These are phyloP conservation scores for Nomada ruficornis DNA, from an alignment of 2,888 invertebrate species.

Conservation along the genomic window DNA sequence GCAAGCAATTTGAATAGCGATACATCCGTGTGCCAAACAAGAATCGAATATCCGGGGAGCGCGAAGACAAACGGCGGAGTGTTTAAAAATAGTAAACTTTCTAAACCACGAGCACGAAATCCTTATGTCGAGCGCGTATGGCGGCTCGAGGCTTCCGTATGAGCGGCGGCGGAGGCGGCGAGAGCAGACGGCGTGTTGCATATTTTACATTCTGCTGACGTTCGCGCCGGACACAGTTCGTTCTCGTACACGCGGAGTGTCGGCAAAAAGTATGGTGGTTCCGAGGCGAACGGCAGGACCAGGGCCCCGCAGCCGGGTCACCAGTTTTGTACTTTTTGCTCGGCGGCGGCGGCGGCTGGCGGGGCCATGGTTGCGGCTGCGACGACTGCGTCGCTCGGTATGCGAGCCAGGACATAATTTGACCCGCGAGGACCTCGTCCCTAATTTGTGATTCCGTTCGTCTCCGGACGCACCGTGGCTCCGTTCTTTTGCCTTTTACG, in stretches of 20 bases:
- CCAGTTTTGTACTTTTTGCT: constrained; percentile 76
- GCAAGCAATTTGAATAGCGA: too few species aligned
- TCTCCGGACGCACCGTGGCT: constrained; percentile 47
- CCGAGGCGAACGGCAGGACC: constrained; percentile 75
- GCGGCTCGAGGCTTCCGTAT: constrained; percentile 30
- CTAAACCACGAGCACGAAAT: neutral
- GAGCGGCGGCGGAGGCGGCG: constrained; percentile 8
- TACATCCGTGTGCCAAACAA: too few species aligned
- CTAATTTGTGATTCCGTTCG: constrained; percentile 72
- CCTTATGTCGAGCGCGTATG: constrained; percentile 12
- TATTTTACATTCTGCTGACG: constrained; percentile 82
- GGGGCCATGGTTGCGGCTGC: constrained; percentile 49
- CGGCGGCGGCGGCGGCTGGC: constrained; percentile 41
- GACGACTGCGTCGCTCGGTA: constrained; percentile 63
- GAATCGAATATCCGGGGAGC: too few species aligned
- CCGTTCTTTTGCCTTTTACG: constrained; percentile 19
- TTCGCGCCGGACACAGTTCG: constrained; percentile 76
- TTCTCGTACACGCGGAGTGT: constrained; percentile 74
- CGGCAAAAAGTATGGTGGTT: constrained; percentile 79
- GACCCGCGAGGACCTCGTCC: constrained; percentile 67
- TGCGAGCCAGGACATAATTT: constrained; percentile 71
- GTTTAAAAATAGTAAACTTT: neutral
- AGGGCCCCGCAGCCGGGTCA: constrained; percentile 75
- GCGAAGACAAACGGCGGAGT: neutral
- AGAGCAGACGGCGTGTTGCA: constrained; percentile 72